A percentile compares a stretch with the other conserved stretches of the same genome.
Conservation (phyloP, 2,797 vertebrate genomes). For the Acipenser transmontanus region DNA sequence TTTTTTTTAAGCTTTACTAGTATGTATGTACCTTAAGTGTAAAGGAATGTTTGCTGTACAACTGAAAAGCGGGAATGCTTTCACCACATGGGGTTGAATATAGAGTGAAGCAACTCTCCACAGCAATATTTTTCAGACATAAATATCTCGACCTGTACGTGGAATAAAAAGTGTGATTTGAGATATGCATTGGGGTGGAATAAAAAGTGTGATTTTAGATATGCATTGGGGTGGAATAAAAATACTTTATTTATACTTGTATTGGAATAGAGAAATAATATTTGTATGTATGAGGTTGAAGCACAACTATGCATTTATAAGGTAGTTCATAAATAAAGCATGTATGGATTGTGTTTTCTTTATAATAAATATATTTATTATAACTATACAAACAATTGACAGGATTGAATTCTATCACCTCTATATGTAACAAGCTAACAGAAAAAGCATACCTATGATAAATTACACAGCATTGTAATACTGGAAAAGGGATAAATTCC, state of each 20-base stretch:
- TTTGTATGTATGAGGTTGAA: conserved; percentile 43
- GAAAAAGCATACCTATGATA: conserved; percentile 9
- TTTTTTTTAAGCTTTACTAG: conserved; percentile 27
- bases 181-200: conserved; percentile 52
- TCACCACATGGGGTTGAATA: conserved; percentile 57
- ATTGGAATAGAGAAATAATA: no score
- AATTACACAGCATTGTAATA: neutral
- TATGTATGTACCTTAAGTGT: conserved; percentile 16
- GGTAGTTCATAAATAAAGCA: conserved; percentile 25
- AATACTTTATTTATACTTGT: no score
- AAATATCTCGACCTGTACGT: conserved; percentile 42
- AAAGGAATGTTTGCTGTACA: conserved; percentile 35
- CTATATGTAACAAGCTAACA: conserved; percentile 47
- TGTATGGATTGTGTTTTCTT: conserved; percentile 30
- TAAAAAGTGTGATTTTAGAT: conserved; percentile 45
- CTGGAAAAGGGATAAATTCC: neutral
- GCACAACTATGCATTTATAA: conserved; percentile 45
- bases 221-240: conserved; percentile 46
- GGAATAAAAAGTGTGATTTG: conserved; percentile 58
- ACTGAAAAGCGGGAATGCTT: conserved; percentile 59
- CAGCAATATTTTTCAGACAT: conserved; percentile 59
- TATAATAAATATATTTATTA: conserved; percentile 54
- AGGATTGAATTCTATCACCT: conserved; percentile 52
- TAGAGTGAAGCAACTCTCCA: conserved; percentile 56
- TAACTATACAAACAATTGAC: conserved; percentile 1